Percentiles rank a stretch among this genome's conserved stretches.
phyloP scores from a whole-genome alignment of 2,888 invertebrate species.

The Hirtodrosophila histrioides region DNA sequence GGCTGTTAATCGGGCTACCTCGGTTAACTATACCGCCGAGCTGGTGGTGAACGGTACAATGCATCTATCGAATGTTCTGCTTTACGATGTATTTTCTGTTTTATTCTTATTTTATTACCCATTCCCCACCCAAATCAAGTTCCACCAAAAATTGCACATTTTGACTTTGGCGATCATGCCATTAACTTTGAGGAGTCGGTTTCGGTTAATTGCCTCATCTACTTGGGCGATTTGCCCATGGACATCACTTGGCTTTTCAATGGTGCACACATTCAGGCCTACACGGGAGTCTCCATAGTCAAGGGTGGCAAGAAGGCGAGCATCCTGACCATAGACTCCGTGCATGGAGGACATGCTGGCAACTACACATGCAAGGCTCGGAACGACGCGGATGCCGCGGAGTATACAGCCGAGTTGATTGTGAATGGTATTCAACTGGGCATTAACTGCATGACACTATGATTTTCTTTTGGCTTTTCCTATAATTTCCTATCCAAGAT shows the following conservation, averaged over 20 bases:
- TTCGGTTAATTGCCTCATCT: constrained; percentile 86
- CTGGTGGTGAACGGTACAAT: constrained; percentile 86
- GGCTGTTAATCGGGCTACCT: constrained; percentile 88
- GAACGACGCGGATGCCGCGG: constrained; percentile 89
- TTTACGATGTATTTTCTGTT: constrained; percentile 12
- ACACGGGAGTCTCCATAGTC: constrained; percentile 84
- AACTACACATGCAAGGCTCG: constrained; percentile 90
- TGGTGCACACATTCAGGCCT: constrained; percentile 83
- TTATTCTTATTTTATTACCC: constrained; percentile 19
- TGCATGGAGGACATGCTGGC: constrained; percentile 88
- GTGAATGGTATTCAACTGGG: constrained; percentile 87
- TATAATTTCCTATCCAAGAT: constrained; percentile 22
- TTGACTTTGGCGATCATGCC: constrained; percentile 89
- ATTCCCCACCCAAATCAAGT: constrained; percentile 84
- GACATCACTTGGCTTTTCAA: constrained; percentile 86
- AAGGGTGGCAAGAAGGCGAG: constrained; percentile 87
- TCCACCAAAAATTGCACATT: constrained; percentile 90
- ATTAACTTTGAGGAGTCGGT: constrained; percentile 88
- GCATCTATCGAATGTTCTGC: constrained; percentile 1
- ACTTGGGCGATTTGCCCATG: constrained; percentile 88
- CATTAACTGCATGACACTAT: constrained; percentile 10
- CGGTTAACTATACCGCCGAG: constrained; percentile 86
- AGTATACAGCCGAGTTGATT: constrained; percentile 88
- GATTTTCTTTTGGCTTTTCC: constrained; percentile 19
- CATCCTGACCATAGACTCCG: constrained; percentile 87